A percentile compares a stretch with the other conserved stretches of the same genome.
Conservation (phyloP, 2,113 vertebrate genomes). For the Chloroceryle aenea region DNA sequence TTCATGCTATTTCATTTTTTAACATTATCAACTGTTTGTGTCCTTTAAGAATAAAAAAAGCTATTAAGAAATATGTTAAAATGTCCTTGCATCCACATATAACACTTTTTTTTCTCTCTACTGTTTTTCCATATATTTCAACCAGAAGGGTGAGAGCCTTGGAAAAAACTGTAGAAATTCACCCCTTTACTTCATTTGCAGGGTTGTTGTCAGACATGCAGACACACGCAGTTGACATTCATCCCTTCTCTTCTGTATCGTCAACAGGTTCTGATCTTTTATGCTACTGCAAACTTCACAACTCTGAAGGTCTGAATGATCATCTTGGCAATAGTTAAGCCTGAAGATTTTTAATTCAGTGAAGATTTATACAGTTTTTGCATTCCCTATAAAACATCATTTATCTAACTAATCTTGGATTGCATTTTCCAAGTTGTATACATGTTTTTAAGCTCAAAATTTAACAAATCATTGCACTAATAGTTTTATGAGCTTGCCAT, state of each 20-base stretch:
- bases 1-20: background rate
- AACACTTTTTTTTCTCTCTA: background rate
- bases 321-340: background rate
- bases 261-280: background rate
- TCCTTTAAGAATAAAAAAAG: background rate
- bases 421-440: background rate
- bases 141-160: background rate
- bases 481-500: background rate
- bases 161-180: background rate
- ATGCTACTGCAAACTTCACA: background rate
- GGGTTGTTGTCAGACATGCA: accelerated
- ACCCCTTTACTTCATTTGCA: background rate
- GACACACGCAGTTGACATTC: background rate
- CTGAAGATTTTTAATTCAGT: background rate
- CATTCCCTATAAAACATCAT: background rate
- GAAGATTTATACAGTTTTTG: background rate
- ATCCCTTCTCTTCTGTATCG: background rate
- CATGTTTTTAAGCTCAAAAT: background rate
- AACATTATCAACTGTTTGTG: background rate
- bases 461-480: background rate
- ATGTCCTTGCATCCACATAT: background rate
- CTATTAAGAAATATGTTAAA: background rate
- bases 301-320: background rate
- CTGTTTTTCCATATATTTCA: background rate
- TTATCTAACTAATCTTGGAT: background rate